Conservation (phyloP, 1,140 invertebrate species). For the Magallana ariakensis region DNA sequence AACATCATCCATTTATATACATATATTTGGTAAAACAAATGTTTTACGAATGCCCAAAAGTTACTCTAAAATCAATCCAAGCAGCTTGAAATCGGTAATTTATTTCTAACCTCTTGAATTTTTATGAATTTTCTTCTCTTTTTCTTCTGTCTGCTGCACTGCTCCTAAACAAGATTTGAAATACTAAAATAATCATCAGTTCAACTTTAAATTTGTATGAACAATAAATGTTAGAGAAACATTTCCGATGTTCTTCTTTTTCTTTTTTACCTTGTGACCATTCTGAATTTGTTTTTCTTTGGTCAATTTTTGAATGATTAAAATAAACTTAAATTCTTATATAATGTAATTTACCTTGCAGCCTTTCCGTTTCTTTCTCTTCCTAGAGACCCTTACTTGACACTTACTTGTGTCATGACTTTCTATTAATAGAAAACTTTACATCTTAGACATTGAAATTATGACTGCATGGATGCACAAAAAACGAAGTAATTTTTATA, state of each 20-base stretch:
- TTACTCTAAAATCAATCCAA: not conserved
- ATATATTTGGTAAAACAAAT: too few relatives aligned
- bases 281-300: not conserved
- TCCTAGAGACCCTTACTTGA: not conserved
- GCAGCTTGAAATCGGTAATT: not conserved
- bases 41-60: too few relatives aligned
- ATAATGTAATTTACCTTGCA: not conserved
- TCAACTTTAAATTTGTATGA: not conserved
- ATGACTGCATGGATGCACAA: not conserved
- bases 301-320: conserved; percentile 11
- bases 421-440: not conserved
- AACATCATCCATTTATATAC: too few relatives aligned
- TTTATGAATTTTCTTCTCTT: not conserved
- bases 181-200: conserved; percentile 6
- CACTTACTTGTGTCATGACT: not conserved
- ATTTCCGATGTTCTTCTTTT: not conserved
- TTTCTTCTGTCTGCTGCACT: not conserved
- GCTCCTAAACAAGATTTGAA: not conserved
- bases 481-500: not conserved
- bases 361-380: not conserved
- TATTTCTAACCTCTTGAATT: not conserved
- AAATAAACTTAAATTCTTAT: not conserved
- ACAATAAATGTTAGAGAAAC: not conserved
- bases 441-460: not conserved
- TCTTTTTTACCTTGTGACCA: conserved; percentile 1